Evolutionary conservation across 2,113 vertebrate genomes (phyloP).

Genomic region (Clarias gariepinus): DNA sequence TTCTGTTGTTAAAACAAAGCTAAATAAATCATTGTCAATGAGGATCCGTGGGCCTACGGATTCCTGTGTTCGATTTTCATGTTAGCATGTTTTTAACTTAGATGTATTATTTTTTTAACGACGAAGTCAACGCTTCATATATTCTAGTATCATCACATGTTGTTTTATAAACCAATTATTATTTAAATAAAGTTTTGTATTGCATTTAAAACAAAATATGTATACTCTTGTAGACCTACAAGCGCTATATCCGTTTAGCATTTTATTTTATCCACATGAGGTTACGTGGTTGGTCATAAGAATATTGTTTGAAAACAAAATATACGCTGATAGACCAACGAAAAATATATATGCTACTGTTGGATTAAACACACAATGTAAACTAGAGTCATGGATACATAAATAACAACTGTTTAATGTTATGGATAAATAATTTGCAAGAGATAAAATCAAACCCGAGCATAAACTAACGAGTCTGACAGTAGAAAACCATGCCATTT

Average conservation of each 20-base stretch:
- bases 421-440: neutral
- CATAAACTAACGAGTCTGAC: no score
- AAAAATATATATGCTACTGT: neutral
- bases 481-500: neutral
- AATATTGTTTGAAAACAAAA: neutral
- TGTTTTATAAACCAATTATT: slow-evolving; percentile 11
- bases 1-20: neutral
- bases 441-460: neutral
- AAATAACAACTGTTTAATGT: neutral
- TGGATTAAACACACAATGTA: neutral
- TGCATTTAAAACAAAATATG: neutral
- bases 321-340: neutral
- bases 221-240: neutral
- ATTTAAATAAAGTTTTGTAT: slow-evolving; percentile 15
- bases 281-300: neutral
- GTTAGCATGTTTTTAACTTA: neutral
- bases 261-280: neutral
- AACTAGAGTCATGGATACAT: neutral
- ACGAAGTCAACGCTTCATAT: neutral
- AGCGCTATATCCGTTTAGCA: neutral
- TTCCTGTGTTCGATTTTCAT: no score
- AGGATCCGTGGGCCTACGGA: no score
- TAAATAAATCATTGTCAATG: no score
- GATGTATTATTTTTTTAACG: neutral
- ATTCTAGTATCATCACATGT: neutral